Conservation (phyloP, 2,888 invertebrate genomes). For the Trichopoda pennipes region DNA sequence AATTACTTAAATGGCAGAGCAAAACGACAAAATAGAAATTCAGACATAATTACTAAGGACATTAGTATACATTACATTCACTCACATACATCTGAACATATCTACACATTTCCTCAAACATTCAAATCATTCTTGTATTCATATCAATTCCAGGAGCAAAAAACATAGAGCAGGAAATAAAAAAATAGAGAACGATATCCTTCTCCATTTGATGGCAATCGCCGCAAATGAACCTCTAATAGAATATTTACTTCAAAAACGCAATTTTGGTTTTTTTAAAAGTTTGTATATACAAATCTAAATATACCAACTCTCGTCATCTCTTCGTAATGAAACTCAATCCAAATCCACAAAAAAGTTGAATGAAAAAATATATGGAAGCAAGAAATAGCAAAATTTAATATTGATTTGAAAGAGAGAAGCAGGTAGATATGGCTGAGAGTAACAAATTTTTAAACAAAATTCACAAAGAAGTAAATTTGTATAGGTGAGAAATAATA, state of each 20-base stretch:
- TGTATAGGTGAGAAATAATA: slow-evolving; percentile 54
- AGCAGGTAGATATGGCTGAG: no score
- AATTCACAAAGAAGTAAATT: not conserved
- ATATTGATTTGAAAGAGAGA: no score
- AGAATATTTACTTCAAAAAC: slow-evolving; percentile 78
- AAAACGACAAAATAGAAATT: slow-evolving; percentile 66
- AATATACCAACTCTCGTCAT: slow-evolving; percentile 12
- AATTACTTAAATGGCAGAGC: slow-evolving; percentile 66
- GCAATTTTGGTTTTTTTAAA: slow-evolving; percentile 69
- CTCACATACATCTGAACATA: slow-evolving; percentile 15
- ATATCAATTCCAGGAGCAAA: slow-evolving; percentile 31
- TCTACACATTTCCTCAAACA: slow-evolving; percentile 4
- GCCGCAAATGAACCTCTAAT: slow-evolving; percentile 79
- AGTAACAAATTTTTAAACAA: no score
- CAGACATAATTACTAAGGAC: slow-evolving; percentile 70
- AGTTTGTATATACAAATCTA: not conserved
- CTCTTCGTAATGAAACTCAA: slow-evolving; percentile 9
- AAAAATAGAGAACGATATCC: slow-evolving; percentile 72
- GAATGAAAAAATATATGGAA: not conserved
- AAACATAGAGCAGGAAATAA: slow-evolving; percentile 48
- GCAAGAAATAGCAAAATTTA: not conserved
- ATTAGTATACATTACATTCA: slow-evolving; percentile 69
- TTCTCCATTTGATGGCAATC: slow-evolving; percentile 75
- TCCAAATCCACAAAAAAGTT: not conserved
- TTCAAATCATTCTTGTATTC: slow-evolving; percentile 18